These are phyloP conservation scores for Gymnorhina tibicen DNA, from an alignment of 2,113 vertebrate genomes.

Conservation along the genomic window DNA sequence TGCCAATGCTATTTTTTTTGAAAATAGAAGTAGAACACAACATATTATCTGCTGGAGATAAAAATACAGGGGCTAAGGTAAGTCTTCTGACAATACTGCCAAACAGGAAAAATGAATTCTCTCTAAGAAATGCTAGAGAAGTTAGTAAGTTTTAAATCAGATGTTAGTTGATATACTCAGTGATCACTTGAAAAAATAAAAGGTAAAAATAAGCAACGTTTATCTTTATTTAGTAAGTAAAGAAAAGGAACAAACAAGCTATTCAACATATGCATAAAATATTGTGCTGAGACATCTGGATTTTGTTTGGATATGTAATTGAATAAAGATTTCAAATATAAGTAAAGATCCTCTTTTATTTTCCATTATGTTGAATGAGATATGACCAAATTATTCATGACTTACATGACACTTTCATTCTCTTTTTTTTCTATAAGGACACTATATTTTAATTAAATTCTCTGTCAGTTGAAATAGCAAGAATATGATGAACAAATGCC, in stretches of 20 bases:
- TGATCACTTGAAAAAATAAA: not conserved
- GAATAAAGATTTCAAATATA: slow-evolving; percentile 9
- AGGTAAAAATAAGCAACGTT: not conserved
- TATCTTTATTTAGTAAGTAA: not conserved
- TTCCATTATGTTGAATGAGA: not conserved
- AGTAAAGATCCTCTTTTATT: not conserved
- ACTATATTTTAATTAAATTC: not conserved
- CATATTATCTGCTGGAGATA: not conserved
- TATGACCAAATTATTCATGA: not conserved
- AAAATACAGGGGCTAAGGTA: not conserved
- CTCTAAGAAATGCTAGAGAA: not conserved
- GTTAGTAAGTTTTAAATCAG: not conserved
- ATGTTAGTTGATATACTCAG: not conserved
- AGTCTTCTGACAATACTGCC: not conserved
- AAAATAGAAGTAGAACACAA: not conserved
- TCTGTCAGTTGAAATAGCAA: not conserved
- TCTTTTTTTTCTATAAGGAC: not conserved
- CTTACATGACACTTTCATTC: not conserved
- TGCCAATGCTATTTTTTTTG: not conserved
- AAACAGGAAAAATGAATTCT: not conserved
- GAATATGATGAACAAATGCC: not conserved
- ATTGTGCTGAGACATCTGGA: slow-evolving; percentile 8
- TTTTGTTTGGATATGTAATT: not conserved
- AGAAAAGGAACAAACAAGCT: not conserved
- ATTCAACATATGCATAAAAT: not conserved